A percentile compares a stretch with the other conserved stretches of the same genome.
Evolutionary conservation across 2,888 invertebrate species (phyloP).

Genomic region (Lobophora halterata): DNA sequence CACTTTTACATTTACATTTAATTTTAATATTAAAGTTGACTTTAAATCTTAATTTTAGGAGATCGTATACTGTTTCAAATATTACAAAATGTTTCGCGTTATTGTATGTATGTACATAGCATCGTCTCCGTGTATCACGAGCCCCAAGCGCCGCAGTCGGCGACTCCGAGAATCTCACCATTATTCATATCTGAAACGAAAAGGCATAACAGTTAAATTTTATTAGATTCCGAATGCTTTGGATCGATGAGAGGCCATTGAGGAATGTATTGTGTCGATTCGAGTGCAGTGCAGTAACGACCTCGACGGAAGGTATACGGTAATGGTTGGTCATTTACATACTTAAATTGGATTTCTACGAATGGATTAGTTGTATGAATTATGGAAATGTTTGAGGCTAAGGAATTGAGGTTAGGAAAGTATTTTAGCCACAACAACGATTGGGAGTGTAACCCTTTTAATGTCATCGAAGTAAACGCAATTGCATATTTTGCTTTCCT

Average conservation of each 20-base stretch:
- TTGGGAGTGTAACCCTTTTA: too few relatives aligned
- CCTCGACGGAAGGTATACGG: slow-evolving; percentile 10
- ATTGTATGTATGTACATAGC: slow-evolving; percentile 73
- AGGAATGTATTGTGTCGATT: slow-evolving; percentile 7
- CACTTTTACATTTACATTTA: slow-evolving; percentile 66
- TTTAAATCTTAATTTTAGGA: slow-evolving; percentile 80
- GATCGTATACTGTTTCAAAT: slow-evolving; percentile 81
- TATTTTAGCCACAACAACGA: neutral
- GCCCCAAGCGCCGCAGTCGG: slow-evolving; percentile 32
- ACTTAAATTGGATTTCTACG: slow-evolving; percentile 22
- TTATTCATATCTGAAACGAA: slow-evolving; percentile 71
- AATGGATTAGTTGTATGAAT: slow-evolving; percentile 19
- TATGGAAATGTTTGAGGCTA: slow-evolving; percentile 15
- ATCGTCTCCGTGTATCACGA: slow-evolving; percentile 73
- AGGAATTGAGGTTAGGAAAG: slow-evolving; percentile 5
- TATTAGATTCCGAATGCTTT: slow-evolving; percentile 14
- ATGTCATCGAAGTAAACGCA: too few relatives aligned
- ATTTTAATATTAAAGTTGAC: slow-evolving; percentile 78
- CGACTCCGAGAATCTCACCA: slow-evolving; percentile 50
- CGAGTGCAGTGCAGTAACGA: slow-evolving; percentile 11
- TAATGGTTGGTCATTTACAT: slow-evolving; percentile 21
- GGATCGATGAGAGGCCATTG: slow-evolving; percentile 2
- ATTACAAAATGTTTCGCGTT: slow-evolving; percentile 76
- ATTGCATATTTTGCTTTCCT: too few relatives aligned
- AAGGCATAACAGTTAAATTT: slow-evolving; percentile 25